Base-by-base conservation (phyloP, 2,113 vertebrate species). In the Sinocyclocheilus maitianheensis region DNA sequence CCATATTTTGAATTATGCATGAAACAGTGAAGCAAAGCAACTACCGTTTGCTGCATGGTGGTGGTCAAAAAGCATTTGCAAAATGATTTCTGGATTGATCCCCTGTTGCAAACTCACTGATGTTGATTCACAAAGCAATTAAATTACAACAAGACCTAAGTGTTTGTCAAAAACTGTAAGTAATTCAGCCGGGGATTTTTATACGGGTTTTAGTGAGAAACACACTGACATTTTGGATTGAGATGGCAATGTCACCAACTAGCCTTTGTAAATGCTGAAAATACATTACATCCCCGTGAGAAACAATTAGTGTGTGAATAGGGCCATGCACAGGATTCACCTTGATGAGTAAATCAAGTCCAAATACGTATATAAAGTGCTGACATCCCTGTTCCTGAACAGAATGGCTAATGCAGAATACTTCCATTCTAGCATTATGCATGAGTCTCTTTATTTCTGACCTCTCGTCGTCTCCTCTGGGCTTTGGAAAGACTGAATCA, bases 281-380 rank as follows among this genome's bases (percentile, higher is more conserved):
- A 51, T 20, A 71, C 67, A 18, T 71, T 9, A 37, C 7, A 1
- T 51, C 74, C 74, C 74, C 74, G 8, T 77, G 46, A 46, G 46
- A 48, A 51, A 26, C 46, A 77, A 53, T 77, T 77, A 26, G 46
- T 2, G 43, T 53, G 40, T 12, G 14, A 30, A 53, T 26, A 55
- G 24, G 7, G 16, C 51, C 11, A 26, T 80, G 37, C 67, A 84
- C 62, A 83, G n/a, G n/a, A 75, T 80, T 40, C 34, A 26, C 75
- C 67, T 14, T 62, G 77, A 71, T 81, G 53, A 86, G 79, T 63
- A 30, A 81, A 71, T 81, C 63, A 55, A 22, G 77, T 20, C 55
- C 12, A 75, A 24, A 75, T 24, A 26, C 18, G 8, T 11, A 65
- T 46, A 55, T 81, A 71, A 43, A 84, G 65, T 43, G 34, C 43